Conservation (phyloP, 2,797 vertebrate genomes). For the Darevskia mixta region DNA sequence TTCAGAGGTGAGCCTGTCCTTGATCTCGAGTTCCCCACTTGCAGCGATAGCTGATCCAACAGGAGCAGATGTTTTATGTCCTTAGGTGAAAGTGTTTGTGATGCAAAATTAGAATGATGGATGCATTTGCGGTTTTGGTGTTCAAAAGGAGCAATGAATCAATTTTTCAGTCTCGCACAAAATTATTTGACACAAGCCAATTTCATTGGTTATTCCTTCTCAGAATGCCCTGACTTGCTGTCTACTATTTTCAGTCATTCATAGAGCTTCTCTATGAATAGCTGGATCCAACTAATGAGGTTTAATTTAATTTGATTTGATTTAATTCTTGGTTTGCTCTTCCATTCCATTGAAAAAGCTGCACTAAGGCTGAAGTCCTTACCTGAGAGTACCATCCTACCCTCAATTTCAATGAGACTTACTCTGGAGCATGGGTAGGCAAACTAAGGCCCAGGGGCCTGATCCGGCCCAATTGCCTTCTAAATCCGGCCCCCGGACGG, state of each 20-base stretch:
- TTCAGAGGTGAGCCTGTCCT: neutral
- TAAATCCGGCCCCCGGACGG: no score
- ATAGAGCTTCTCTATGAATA: neutral
- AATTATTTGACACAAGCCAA: slow-evolving; percentile 25
- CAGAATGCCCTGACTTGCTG: neutral
- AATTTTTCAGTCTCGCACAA: neutral
- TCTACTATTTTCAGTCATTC: neutral
- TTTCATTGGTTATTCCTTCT: slow-evolving; percentile 3
- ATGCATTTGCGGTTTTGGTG: slow-evolving; percentile 26
- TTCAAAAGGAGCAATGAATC: slow-evolving; percentile 27
- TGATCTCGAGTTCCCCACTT: neutral
- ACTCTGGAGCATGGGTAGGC: no score
- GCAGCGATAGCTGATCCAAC: slow-evolving; percentile 10
- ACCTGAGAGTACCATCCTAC: neutral
- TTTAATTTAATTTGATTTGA: neutral
- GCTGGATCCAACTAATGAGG: neutral
- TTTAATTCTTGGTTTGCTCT: neutral
- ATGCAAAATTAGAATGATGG: slow-evolving; percentile 22
- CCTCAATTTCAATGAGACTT: neutral
- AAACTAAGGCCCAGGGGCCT: no score
- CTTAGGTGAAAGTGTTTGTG: slow-evolving; percentile 23
- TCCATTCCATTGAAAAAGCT: neutral
- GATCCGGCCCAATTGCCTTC: no score
- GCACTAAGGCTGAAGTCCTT: neutral
- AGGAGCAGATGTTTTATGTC: slow-evolving; percentile 31